Conservation (phyloP, 2,797 vertebrate genomes). For the Natrix natrix region DNA sequence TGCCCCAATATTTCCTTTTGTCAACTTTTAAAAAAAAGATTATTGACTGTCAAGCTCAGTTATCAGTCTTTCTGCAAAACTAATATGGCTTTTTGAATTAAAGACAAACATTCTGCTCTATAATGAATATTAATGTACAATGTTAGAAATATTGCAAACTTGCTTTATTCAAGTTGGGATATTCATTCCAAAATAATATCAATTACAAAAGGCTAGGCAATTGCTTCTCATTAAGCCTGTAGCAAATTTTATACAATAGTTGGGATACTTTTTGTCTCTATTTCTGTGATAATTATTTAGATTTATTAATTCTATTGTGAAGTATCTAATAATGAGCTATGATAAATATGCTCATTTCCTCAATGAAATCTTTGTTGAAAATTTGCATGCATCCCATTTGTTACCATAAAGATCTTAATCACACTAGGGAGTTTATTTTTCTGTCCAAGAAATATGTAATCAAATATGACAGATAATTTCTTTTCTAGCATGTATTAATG, state of each 20-base stretch:
- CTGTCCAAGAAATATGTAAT: neutral
- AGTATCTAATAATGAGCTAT: neutral
- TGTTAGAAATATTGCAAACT: neutral
- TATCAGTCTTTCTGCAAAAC: neutral
- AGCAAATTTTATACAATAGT: conserved; percentile 9
- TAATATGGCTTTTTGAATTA: neutral
- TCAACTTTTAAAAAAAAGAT: conserved; percentile 6
- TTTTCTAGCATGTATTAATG: neutral
- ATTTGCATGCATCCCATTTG: neutral
- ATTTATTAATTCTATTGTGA: neutral
- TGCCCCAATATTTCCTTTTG: conserved; percentile 1
- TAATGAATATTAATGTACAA: conserved; percentile 2
- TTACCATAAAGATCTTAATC: neutral
- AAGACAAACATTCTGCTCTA: neutral
- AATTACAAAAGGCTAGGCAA: neutral
- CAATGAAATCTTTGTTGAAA: neutral
- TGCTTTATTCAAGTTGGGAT: neutral
- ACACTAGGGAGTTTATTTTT: neutral
- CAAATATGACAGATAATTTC: neutral
- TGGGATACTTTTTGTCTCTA: neutral
- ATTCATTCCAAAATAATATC: neutral
- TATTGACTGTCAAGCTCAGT: neutral
- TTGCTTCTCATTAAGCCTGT: conserved; percentile 14
- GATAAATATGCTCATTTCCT: conserved; percentile 11
- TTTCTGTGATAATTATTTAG: neutral